These are phyloP conservation scores for Drosophila nigrodunni DNA, from an alignment of 1,140 invertebrate genomes.

Conservation along the genomic window DNA sequence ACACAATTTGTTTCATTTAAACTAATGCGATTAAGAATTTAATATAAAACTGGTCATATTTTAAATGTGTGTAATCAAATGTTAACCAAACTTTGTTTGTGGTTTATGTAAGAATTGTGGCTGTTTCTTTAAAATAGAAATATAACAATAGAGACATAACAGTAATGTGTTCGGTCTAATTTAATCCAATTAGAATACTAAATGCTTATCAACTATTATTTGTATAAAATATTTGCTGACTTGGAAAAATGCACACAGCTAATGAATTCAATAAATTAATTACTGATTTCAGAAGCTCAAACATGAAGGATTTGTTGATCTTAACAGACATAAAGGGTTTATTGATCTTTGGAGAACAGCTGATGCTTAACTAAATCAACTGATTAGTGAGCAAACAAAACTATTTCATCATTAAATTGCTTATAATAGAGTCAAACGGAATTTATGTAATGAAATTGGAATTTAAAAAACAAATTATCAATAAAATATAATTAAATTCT, in stretches of 20 bases:
- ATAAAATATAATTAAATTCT: too few relatives aligned
- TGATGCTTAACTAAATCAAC: too few relatives aligned
- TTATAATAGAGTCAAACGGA: too few relatives aligned
- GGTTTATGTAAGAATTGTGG: neutral
- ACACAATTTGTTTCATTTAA: too few relatives aligned
- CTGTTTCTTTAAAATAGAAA: neutral
- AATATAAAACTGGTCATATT: too few relatives aligned
- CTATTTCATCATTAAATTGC: too few relatives aligned
- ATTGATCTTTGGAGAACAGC: too few relatives aligned
- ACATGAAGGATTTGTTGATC: conserved; percentile 14
- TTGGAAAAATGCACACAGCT: neutral
- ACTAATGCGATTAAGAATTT: too few relatives aligned
- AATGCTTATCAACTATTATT: neutral
- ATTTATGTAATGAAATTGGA: too few relatives aligned
- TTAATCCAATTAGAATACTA: neutral
- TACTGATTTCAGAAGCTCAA: neutral
- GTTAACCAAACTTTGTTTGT: neutral
- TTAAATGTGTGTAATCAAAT: too few relatives aligned
- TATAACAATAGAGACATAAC: neutral
- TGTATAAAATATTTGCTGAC: neutral
- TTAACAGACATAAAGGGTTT: neutral
- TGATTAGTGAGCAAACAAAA: too few relatives aligned
- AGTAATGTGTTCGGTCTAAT: neutral
- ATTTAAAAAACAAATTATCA: too few relatives aligned
- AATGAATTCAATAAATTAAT: neutral